phyloP scores from a whole-genome alignment of 2,888 invertebrate genomes.

The Hylaea fasciaria region DNA sequence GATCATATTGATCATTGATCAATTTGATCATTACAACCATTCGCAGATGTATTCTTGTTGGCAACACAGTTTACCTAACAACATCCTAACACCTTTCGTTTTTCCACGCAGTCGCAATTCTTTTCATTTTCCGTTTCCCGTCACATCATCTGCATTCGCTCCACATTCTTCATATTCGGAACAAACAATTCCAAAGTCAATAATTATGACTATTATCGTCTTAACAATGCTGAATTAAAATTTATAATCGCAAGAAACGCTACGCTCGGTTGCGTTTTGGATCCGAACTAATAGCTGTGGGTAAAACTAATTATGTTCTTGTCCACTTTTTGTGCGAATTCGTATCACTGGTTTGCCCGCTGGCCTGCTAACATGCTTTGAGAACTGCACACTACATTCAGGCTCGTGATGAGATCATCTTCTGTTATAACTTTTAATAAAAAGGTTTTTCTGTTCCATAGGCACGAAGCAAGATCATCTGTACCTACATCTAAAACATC shows the following conservation, averaged over 20 bases:
- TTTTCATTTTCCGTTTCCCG: slow-evolving; percentile 4
- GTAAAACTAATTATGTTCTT: slow-evolving; percentile 36
- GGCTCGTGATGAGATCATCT: slow-evolving; percentile 29
- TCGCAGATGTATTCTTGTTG: too few relatives aligned
- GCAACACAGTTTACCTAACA: too few relatives aligned
- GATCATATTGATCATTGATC: too few relatives aligned
- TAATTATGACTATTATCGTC: slow-evolving; percentile 29
- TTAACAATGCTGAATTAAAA: slow-evolving; percentile 34
- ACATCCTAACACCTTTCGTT: too few relatives aligned
- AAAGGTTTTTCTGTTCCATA: neutral
- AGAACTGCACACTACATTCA: slow-evolving; percentile 26
- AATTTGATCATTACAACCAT: too few relatives aligned
- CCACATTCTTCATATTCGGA: slow-evolving; percentile 14
- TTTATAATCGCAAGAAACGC: slow-evolving; percentile 38
- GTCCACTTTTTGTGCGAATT: slow-evolving; percentile 27
- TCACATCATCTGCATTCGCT: neutral
- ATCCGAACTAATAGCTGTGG: slow-evolving; percentile 33
- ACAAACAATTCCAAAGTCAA: slow-evolving; percentile 27
- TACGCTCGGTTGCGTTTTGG: slow-evolving; percentile 36
- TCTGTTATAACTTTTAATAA: neutral
- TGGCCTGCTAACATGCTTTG: slow-evolving; percentile 27
- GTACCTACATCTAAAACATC: too few relatives aligned
- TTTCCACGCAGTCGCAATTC: neutral
- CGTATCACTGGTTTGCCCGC: slow-evolving; percentile 24
- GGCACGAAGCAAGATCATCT: too few relatives aligned